Evolutionary conservation across 2,888 invertebrate species (phyloP).

Genomic region (Cheilosia urbana): DNA sequence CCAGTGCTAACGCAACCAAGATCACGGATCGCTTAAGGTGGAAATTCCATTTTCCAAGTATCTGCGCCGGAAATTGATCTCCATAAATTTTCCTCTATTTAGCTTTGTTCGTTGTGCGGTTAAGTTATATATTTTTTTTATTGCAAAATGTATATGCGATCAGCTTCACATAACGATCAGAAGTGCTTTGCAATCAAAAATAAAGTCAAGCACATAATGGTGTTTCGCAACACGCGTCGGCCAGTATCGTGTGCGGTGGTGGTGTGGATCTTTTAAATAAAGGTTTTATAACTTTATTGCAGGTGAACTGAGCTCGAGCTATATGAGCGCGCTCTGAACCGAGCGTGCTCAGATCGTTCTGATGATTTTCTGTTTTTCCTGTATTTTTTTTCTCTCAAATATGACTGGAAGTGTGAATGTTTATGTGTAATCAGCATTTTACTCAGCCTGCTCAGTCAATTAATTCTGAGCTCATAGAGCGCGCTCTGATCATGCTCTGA

Average conservation of each 20-base stretch:
- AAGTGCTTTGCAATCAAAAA: constrained; percentile 22
- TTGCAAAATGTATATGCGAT: constrained; percentile 7
- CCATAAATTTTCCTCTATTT: constrained; percentile 23
- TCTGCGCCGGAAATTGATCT: constrained; percentile 69
- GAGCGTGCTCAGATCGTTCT: too few species aligned
- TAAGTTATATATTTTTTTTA: constrained; percentile 29
- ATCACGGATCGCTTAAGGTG: constrained; percentile 16
- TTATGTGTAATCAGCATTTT: too few species aligned
- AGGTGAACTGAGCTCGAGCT: too few species aligned
- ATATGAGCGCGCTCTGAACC: too few species aligned
- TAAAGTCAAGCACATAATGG: background rate
- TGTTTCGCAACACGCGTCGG: constrained; percentile 32
- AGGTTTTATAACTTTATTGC: constrained; percentile 62
- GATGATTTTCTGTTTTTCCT: too few species aligned
- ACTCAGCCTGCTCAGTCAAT: too few species aligned
- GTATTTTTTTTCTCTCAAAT: too few species aligned
- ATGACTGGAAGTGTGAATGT: too few species aligned
- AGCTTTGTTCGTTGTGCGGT: constrained; percentile 28
- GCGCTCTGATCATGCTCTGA: too few species aligned
- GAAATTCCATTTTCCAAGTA: constrained; percentile 59
- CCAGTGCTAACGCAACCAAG: background rate
- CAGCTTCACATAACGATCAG: constrained; percentile 8
- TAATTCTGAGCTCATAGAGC: too few species aligned
- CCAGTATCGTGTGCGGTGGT: background rate
- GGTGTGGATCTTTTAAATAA: constrained; percentile 12